These are phyloP conservation scores for Acanthurus leucopareius DNA, from an alignment of 2,797 vertebrate genomes.

Conservation along the genomic window DNA sequence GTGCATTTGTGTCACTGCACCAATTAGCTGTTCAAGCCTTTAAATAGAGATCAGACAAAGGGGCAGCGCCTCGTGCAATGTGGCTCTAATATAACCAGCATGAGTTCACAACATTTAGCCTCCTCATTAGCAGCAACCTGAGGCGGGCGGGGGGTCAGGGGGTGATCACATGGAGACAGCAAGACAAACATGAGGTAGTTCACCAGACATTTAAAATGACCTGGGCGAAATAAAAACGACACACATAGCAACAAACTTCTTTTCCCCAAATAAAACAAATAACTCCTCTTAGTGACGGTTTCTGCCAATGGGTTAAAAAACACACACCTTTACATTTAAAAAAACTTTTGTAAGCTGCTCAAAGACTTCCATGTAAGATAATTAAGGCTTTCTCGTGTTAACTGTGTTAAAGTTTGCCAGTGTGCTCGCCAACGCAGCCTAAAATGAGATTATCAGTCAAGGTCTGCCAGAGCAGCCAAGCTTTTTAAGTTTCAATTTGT, in stretches of 20 bases:
- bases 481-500: background rate
- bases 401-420: conserved; percentile 1
- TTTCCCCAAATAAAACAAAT: background rate
- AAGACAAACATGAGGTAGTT: too few relatives aligned
- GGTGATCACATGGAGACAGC: too few relatives aligned
- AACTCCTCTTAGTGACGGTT: background rate
- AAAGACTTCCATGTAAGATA: conserved; percentile 14
- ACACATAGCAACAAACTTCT: too few relatives aligned
- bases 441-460: conserved; percentile 1
- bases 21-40: conserved; percentile 31
- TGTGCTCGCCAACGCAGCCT: background rate
- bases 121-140: conserved; percentile 14
- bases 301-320: background rate
- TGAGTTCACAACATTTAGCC: conserved; percentile 24
- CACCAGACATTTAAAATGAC: too few relatives aligned
- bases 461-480: background rate
- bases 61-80: conserved; percentile 24
- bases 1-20: conserved; percentile 51
- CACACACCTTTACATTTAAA: background rate
- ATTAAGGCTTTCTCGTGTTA: conserved; percentile 17
- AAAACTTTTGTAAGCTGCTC: background rate
- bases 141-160: background rate
- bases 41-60: conserved; percentile 37
- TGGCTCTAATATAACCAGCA: conserved; percentile 35
- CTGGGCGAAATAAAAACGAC: background rate